Percentiles rank a stretch among this genome's conserved stretches.
phyloP scores from a whole-genome alignment of 2,888 invertebrate species.

The Stenolophus ochropezus region DNA sequence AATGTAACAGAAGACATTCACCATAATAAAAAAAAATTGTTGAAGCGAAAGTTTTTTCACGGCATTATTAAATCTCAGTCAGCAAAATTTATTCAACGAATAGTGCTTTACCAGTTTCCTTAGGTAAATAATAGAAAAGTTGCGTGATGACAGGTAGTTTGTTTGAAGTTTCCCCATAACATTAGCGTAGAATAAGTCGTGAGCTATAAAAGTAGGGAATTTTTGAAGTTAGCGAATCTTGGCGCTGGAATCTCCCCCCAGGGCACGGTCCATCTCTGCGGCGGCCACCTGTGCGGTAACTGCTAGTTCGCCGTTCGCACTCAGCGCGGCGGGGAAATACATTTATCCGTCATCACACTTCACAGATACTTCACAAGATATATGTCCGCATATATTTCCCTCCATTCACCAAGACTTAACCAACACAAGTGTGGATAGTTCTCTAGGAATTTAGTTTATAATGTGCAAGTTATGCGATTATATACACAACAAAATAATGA shows the following conservation, averaged over 20 bases:
- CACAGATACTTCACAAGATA: conserved; percentile 19
- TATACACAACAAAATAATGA: no score
- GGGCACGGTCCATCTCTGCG: conserved; percentile 12
- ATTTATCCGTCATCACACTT: conserved; percentile 29
- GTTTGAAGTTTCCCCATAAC: neutral
- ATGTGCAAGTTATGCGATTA: neutral
- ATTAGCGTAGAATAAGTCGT: neutral
- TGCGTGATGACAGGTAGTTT: no score
- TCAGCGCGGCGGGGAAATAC: conserved; percentile 1
- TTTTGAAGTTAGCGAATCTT: conserved; percentile 19
- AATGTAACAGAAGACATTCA: no score
- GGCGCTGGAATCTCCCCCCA: neutral
- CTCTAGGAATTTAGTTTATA: conserved; percentile 6
- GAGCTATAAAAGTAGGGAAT: neutral
- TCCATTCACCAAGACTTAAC: neutral
- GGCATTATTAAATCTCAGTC: no score
- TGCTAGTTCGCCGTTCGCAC: conserved; percentile 2
- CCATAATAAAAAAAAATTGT: no score
- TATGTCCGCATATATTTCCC: conserved; percentile 12
- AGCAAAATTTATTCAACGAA: no score
- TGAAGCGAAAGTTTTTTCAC: no score
- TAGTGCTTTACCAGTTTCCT: no score
- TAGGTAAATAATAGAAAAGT: no score
- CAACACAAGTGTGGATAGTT: no score
- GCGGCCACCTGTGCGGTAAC: conserved; percentile 9